A percentile compares a stretch with the other conserved stretches of the same genome.
Conservation (phyloP, 2,888 invertebrate species). For the Lepetodrilus schrolli region DNA sequence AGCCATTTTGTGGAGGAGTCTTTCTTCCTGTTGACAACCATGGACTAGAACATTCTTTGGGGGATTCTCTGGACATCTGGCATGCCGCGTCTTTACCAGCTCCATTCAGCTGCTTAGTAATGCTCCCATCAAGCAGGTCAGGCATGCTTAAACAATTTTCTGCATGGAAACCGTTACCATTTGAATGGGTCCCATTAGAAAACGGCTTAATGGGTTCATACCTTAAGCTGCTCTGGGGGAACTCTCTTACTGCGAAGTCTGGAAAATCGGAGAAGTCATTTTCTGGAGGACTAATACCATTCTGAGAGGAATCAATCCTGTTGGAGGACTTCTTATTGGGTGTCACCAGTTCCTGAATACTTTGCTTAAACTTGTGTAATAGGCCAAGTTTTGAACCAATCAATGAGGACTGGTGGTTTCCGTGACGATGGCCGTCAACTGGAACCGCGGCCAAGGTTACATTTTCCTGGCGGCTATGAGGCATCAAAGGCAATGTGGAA, state of each 20-base stretch:
- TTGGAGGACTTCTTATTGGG: not conserved
- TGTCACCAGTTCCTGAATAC: not conserved
- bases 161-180: too few relatives aligned
- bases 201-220: too few relatives aligned
- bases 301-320: not conserved
- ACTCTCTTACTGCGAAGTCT: constrained; percentile 50
- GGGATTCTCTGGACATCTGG: too few relatives aligned
- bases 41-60: too few relatives aligned
- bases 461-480: not conserved
- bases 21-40: too few relatives aligned
- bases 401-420: not conserved
- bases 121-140: too few relatives aligned
- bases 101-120: too few relatives aligned
- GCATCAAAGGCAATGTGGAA: not conserved
- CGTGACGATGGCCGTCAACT: not conserved
- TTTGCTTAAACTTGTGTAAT: not conserved
- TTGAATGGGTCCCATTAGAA: not conserved
- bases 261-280: not conserved
- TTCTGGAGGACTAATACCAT: not conserved
- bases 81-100: too few relatives aligned
- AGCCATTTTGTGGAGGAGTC: too few relatives aligned
- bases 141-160: too few relatives aligned
- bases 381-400: not conserved
- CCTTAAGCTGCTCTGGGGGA: constrained; percentile 57
- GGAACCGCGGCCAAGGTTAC: not conserved